phyloP scores from a whole-genome alignment of 1,140 invertebrate species.

The Protaetia brevitarsis region DNA sequence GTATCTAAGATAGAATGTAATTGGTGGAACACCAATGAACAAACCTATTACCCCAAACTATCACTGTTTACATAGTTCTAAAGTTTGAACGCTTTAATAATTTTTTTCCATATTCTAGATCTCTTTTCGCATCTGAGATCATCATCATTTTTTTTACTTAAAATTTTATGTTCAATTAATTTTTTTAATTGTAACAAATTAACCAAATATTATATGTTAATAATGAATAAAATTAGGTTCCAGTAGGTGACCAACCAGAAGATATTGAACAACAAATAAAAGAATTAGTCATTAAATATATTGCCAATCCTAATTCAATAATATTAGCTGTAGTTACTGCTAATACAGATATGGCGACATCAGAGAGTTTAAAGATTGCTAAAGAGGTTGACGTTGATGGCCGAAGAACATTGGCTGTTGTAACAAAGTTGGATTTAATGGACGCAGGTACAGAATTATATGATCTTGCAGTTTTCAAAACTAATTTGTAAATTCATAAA shows the following conservation, averaged over 20 bases:
- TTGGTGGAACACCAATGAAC: too few species aligned
- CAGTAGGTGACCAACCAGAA: slow-evolving; percentile 87
- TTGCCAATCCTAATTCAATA: slow-evolving; percentile 87
- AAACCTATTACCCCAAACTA: too few species aligned
- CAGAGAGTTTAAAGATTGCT: slow-evolving; percentile 90
- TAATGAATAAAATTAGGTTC: slow-evolving; percentile 54
- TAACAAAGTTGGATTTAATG: slow-evolving; percentile 99
- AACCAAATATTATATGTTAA: too few species aligned
- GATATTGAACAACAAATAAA: slow-evolving; percentile 86
- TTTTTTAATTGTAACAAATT: too few species aligned
- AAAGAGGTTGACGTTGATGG: slow-evolving; percentile 95
- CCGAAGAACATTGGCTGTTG: slow-evolving; percentile 92
- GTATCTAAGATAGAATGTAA: too few species aligned
- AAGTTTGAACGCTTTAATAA: too few species aligned
- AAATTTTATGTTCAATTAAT: too few species aligned
- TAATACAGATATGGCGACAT: slow-evolving; percentile 97
- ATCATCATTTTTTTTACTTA: too few species aligned
- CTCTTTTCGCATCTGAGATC: too few species aligned
- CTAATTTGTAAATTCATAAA: slow-evolving; percentile 38
- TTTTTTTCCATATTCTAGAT: too few species aligned
- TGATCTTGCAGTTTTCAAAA: slow-evolving; percentile 29
- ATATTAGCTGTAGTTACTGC: slow-evolving; percentile 92
- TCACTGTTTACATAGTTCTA: too few species aligned
- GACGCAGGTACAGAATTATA: slow-evolving; percentile 71
- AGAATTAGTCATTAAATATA: slow-evolving; percentile 77